phyloP scores from a whole-genome alignment of 35 echinoderm and acorn worm species.

The Lytechinus pictus region DNA sequence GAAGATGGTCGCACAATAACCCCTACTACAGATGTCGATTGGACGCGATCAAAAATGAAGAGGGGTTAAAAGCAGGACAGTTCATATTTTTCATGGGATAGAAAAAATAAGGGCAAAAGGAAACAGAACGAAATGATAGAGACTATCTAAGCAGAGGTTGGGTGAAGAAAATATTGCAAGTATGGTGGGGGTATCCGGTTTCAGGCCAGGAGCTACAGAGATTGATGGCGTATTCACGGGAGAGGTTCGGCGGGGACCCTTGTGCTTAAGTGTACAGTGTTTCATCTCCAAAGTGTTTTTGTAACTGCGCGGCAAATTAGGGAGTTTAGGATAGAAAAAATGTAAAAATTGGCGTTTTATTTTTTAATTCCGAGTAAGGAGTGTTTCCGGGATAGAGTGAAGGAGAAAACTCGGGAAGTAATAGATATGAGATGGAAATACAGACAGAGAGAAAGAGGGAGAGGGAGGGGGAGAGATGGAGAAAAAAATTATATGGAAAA shows the following conservation, averaged over 20 bases:
- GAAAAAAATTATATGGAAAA: background rate
- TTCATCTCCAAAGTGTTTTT: constrained; percentile 41
- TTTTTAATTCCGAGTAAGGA: background rate
- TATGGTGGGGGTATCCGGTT: constrained; percentile 40
- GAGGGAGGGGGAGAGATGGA: background rate
- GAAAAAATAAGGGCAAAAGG: background rate
- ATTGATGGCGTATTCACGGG: constrained; percentile 24
- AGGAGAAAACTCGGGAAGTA: background rate
- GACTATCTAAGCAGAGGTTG: background rate
- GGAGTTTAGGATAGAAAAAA: background rate
- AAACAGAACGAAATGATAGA: constrained; percentile 46
- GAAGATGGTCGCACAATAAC: background rate
- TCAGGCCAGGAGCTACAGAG: constrained; percentile 38
- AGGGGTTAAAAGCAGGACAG: background rate
- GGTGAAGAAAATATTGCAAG: constrained; percentile 25
- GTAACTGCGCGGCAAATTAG: constrained; percentile 44
- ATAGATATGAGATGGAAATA: background rate
- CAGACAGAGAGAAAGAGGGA: background rate
- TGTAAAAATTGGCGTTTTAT: background rate
- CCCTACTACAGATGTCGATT: constrained; percentile 21
- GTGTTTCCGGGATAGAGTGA: background rate
- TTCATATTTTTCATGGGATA: background rate
- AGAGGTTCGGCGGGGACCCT: constrained; percentile 5
- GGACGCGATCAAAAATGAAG: background rate
- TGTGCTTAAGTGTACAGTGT: background rate